Base-by-base conservation (phyloP, 2,113 vertebrate species). In the Gymnorhina tibicen region DNA sequence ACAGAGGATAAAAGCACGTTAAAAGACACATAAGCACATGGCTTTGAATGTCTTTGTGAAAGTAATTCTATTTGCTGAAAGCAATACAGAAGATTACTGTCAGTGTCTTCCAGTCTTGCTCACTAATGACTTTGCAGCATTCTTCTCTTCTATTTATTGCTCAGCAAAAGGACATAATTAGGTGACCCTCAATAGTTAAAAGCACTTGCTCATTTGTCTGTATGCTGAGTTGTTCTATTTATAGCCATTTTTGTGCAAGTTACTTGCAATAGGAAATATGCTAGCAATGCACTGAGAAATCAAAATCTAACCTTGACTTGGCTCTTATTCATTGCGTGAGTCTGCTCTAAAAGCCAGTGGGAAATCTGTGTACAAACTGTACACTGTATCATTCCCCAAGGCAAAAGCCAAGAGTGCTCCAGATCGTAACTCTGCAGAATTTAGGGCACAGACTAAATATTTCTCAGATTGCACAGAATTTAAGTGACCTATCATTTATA, bases 361-460 rank as follows among this genome's bases (percentile, higher is more conserved):
- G 85, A 95, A 92, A 78, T 37, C 69, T 30, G 12, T 33, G 27
- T n/a, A 70, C 60, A 93, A 68, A 56, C 56, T 86, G 84, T 64
- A 72, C 55, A 46, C 82, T 56, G 41, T 63, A 42, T 41, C 14
- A 60, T 64, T 77, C 82, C 47, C 70, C 16, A 58, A n/a, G 68
- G 62, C 39, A 86, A 96, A 95, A 68, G 30, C 14, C 47, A 75
- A 76, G 64, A 80, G 27, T 32, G 30, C 24, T 86, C 22, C 46
- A 79, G 64, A 73, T 18, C 84, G 70, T 69, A 92, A 79, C 41
- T 28, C 44, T 23, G 20, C 23, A 87, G 64, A 85, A 94, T 94
- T 94, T 81, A 95, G 90, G 75, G 49, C 60, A 96, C n/a, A 93
- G 90, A 76, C 16, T 58, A 89, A 92, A 44, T 85, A 90, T 74